Evolutionary conservation across 2,888 invertebrate species (phyloP), one percentile per base, ranked within the genome.

Genomic region (Phorcus lineatus): DNA sequence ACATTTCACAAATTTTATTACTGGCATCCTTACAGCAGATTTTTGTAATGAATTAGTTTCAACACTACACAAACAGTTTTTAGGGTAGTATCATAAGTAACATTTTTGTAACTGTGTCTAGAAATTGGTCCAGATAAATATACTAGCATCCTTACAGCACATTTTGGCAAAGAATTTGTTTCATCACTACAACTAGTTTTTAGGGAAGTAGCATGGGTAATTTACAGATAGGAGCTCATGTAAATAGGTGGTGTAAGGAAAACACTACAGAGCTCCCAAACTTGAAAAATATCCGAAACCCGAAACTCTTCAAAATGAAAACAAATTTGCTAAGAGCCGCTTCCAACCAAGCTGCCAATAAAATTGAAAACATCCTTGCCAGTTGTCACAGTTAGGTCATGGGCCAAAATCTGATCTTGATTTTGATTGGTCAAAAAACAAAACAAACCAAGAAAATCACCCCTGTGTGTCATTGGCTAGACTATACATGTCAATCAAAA

Each of bases 201-300:
- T 70, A 70, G 70, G 70, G 11, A 17, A 70, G 70, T 36, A 70
- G 31, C 40, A 70, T 70, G 70, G 70, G 36, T 70, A 70, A 70
- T 70, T 40, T 70, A 70, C 70, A 70, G 70, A 36, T 70, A 36
- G 19, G 40, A 36, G 16, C 70, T 70, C 40, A 40, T 36, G 19
- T 70, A 36, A 70, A 70, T 40, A 70, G 19, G 40, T 36, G 31
- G 40, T 70, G 70, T 40, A 36, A 70, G 70, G 36, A 9, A 70
- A 70, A 70, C 70, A 19, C 24, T 70, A 40, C 40, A 19, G 70
- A 40, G 47, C 36, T 28, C 17, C 11, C 9, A 70, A 70, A 31
- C 70, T 70, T 36, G 70, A 40, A 70, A 62, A 70, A 70, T n/a
- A 70, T 36, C 28, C 7, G 70, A 31, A 70, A 70, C 70, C 19